Percentiles rank a stretch among this genome's conserved stretches.
Conservation (phyloP, 2,113 vertebrate species). For the Dryoscopus gambensis region DNA sequence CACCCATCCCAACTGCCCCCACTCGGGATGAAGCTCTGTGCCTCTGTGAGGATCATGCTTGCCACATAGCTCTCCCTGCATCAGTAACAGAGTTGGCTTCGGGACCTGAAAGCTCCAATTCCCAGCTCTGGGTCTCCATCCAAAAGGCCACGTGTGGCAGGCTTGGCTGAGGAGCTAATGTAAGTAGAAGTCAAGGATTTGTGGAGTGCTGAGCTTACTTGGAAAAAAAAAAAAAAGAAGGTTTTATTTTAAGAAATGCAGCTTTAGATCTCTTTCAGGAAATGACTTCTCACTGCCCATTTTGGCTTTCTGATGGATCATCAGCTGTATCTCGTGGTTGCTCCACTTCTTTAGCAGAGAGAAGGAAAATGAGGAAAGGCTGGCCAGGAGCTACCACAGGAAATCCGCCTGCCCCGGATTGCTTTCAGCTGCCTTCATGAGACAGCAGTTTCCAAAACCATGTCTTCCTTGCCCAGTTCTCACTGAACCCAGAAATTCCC, state of each 20-base stretch:
- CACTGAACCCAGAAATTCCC: neutral
- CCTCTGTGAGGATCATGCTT: neutral
- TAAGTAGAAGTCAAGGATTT: neutral
- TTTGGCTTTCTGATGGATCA: slow-evolving; percentile 35
- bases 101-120: neutral
- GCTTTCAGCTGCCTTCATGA: slow-evolving; percentile 17
- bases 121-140: neutral
- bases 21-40: fast-evolving
- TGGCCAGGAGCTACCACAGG: neutral
- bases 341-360: neutral
- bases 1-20: neutral
- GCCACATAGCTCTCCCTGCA: fast-evolving
- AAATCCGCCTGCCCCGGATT: neutral
- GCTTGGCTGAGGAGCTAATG: neutral
- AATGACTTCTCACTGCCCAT: neutral
- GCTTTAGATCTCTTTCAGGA: slow-evolving; percentile 37
- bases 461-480: neutral
- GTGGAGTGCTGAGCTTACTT: neutral
- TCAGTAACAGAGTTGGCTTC: neutral
- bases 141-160: neutral
- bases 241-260: slow-evolving; percentile 49
- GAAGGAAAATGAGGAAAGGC: slow-evolving; percentile 14
- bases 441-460: slow-evolving; percentile 29
- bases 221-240: neutral
- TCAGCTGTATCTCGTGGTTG: neutral